Evolutionary conservation across 2,113 vertebrate species (phyloP), one percentile per base, ranked within the genome.

Genomic region (Ondatra zibethicus): DNA sequence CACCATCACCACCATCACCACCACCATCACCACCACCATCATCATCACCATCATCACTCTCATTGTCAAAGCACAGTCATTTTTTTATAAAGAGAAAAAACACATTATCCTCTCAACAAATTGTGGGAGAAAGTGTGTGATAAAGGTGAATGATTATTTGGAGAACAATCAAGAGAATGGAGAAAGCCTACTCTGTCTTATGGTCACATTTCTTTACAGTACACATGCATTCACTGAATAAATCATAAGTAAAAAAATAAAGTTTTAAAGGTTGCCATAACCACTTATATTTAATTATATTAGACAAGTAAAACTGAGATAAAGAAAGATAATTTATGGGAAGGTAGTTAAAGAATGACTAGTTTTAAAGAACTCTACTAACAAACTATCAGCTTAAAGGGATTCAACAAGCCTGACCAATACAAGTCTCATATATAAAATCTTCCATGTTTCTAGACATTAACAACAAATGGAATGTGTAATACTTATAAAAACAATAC

Each of bases 331-430:
- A 42, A 39, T 33, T 33, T 17, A 39, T 12, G 29, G 9, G 42
- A 80, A 92, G 52, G 80, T 77, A 93, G 73, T 88, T 72, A 73
- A 12, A 91, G 50, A 45, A 55, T 39, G 33, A 10, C 36, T 81
- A 39, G 36, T 77, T 55, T 12, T 61, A 81, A 75, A 90, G 77
- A 87, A 90, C 72, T 82, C 55, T 76, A 75, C 63, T 77, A 97
- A 86, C 66, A 75, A 55, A 66, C 25, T 66, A 75, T 33, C 42
- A 92, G 72, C 50, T 65, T 39, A 77, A 66, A 27, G 65, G 36
- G 78, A 31, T 68, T 75, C 61, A 45, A 58, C 31, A 89, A 92
- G 39, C 31, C 4, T 27, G 6, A 50, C 29, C n/a, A 78, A 21
- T 42, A 68, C 8, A 68, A 80, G 42, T 55, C 50, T 36, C 7